Percentiles rank a stretch among this genome's conserved stretches.
phyloP scores from a whole-genome alignment of 1,140 invertebrate species.

The Reticulitermes speratus region DNA sequence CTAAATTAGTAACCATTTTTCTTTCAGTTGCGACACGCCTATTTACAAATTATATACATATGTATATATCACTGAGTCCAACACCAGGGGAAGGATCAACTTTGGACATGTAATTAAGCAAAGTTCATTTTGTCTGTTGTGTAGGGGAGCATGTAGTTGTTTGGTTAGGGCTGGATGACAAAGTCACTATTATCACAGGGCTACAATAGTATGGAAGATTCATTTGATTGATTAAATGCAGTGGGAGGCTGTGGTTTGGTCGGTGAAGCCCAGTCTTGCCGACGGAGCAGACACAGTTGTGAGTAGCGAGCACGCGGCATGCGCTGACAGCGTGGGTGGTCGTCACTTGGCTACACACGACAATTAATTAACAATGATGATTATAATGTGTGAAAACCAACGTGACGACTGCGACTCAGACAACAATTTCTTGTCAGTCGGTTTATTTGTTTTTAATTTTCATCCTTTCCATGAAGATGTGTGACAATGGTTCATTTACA shows the following conservation, averaged over 20 bases:
- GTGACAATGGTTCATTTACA: too few species aligned
- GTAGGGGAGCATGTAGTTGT: background rate
- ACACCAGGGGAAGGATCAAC: background rate
- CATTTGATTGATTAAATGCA: conserved; percentile 9
- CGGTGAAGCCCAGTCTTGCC: background rate
- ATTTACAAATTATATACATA: background rate
- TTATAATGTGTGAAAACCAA: too few species aligned
- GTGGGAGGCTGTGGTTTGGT: background rate
- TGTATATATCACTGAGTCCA: background rate
- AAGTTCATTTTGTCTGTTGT: background rate
- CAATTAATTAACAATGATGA: too few species aligned
- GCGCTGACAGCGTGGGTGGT: background rate
- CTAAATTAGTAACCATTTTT: background rate
- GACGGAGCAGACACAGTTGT: background rate
- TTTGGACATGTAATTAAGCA: background rate
- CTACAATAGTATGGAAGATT: background rate
- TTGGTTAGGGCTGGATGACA: background rate
- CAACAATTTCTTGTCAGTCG: too few species aligned
- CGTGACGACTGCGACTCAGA: too few species aligned
- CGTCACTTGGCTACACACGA: background rate
- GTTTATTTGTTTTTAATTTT: too few species aligned
- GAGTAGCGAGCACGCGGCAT: background rate
- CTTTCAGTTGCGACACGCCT: background rate
- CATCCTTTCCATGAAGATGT: too few species aligned
- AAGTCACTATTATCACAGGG: background rate